These are phyloP conservation scores for Limnodromus scolopaceus DNA, from an alignment of 2,797 vertebrate genomes.

Conservation along the genomic window DNA sequence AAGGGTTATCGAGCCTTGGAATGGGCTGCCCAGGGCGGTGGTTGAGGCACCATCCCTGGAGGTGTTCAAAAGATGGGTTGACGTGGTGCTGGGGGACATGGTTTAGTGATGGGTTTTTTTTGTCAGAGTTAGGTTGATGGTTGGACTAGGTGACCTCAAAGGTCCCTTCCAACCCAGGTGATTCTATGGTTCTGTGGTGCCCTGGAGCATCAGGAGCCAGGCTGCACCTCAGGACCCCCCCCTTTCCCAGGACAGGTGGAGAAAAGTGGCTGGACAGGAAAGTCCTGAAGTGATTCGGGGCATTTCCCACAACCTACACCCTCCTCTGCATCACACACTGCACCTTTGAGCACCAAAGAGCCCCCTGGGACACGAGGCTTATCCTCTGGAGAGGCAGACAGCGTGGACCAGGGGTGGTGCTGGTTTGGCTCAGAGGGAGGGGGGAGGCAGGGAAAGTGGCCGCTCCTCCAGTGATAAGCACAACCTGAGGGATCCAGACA, in stretches of 20 bases:
- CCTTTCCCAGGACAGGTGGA: rapidly evolving
- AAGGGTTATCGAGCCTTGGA: no score
- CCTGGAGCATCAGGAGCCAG: not conserved
- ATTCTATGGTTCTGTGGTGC: no score
- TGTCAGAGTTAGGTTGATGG: no score
- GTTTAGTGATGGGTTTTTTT: no score
- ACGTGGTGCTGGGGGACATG: no score
- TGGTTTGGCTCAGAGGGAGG: not conserved
- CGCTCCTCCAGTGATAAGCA: not conserved
- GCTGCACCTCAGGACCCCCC: rapidly evolving
- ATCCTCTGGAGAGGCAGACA: not conserved
- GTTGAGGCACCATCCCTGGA: no score
- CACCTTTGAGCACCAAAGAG: not conserved
- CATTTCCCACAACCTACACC: not conserved
- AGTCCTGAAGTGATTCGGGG: rapidly evolving
- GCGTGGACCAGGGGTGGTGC: not conserved
- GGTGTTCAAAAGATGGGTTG: no score
- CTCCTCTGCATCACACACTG: rapidly evolving
- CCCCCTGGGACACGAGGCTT: not conserved
- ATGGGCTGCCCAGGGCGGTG: no score
- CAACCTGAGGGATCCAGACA: not conserved
- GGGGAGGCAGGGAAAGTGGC: not conserved
- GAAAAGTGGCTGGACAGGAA: not conserved
- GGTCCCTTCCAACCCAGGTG: no score
- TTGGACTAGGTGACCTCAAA: no score